Evolutionary conservation across 2,888 invertebrate genomes (phyloP).

Genomic region (Nemoura dubitans): DNA sequence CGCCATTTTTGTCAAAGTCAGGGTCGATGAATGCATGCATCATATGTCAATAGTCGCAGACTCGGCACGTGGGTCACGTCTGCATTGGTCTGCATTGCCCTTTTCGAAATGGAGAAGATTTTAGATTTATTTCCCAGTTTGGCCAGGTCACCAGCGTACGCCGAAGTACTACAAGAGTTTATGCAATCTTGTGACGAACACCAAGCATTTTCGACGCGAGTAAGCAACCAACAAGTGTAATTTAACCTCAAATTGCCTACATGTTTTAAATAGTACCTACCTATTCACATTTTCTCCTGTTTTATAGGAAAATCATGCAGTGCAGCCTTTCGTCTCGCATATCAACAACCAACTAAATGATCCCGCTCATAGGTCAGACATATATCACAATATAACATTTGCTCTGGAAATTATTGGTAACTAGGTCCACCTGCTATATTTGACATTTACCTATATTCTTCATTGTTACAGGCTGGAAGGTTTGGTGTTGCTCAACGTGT

Average conservation of each 20-base stretch:
- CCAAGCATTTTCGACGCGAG: slow-evolving; percentile 37
- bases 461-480: slow-evolving; percentile 43
- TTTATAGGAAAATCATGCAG: slow-evolving; percentile 26
- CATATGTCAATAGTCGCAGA: neutral
- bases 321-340: slow-evolving; percentile 37
- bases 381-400: neutral
- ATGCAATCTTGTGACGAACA: slow-evolving; percentile 41
- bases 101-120: slow-evolving; percentile 34
- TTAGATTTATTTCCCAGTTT: slow-evolving; percentile 44
- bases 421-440: too few relatives aligned
- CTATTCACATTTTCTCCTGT: neutral
- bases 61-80: neutral
- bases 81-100: neutral
- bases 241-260: slow-evolving; percentile 27
- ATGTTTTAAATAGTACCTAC: too few relatives aligned
- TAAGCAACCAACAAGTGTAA: neutral
- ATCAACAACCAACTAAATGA: slow-evolving; percentile 41
- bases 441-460: too few relatives aligned
- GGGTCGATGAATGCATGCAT: neutral
- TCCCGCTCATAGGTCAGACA: neutral
- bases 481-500: slow-evolving; percentile 44
- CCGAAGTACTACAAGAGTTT: slow-evolving; percentile 22
- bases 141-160: slow-evolving; percentile 18
- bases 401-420: neutral
- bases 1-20: neutral